phyloP scores from a whole-genome alignment of 2,113 vertebrate genomes.

The Pleuronectes platessa region DNA sequence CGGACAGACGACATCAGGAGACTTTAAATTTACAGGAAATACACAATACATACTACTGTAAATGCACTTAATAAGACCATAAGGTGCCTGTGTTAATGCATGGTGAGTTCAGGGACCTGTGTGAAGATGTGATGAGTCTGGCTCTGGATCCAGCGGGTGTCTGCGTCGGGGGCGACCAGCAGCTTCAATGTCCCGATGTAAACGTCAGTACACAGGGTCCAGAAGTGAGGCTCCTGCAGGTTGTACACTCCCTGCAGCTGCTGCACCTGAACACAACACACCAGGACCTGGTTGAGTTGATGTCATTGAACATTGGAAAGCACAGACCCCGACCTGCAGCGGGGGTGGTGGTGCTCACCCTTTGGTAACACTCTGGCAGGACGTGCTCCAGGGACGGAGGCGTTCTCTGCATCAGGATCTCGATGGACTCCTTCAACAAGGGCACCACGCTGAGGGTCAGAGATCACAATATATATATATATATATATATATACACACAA shows the following conservation, averaged over 20 bases:
- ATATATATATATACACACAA: no score
- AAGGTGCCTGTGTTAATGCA: neutral
- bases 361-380: conserved; percentile 95
- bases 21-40: neutral
- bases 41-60: neutral
- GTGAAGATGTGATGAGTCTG: conserved; percentile 99
- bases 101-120: conserved; percentile 84
- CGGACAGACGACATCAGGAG: neutral
- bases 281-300: neutral
- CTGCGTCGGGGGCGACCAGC: conserved; percentile 93
- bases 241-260: conserved; percentile 97
- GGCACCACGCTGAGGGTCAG: conserved; percentile 90
- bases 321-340: neutral
- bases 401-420: conserved; percentile 97
- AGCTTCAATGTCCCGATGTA: conserved; percentile 96
- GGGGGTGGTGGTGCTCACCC: conserved; percentile 81
- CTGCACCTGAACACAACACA: conserved; percentile 88
- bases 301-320: neutral
- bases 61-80: no score
- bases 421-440: conserved; percentile 92
- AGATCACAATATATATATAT: neutral
- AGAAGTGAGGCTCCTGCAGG: conserved; percentile 97
- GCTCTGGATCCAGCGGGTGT: conserved; percentile 95
- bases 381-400: conserved; percentile 88
- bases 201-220: conserved; percentile 97